Base-by-base conservation (phyloP, 2,888 invertebrate species). In the Allophyes oxyacanthae region DNA sequence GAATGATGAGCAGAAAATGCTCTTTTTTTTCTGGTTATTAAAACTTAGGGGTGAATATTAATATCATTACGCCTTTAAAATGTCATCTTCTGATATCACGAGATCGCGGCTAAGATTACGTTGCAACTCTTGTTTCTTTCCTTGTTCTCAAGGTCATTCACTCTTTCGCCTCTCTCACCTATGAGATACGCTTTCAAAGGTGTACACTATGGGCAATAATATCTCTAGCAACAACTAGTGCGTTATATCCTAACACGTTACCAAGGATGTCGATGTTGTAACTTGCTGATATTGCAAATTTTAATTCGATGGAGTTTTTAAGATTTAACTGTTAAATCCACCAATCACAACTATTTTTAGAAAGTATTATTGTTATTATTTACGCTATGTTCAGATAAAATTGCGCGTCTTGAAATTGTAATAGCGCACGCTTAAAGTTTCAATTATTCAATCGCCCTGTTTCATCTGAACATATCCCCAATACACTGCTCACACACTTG, bases 231-330 rank as follows among this genome's bases (percentile, higher is more conserved):
- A 13, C 37, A 42, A 38, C 13, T 30, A 63, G 38, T 53, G 59
- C 42, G 36, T 63, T 28, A 20, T 15, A 33, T 15, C 1, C 32
- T 55, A 55, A 51, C 8, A 36, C 28, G 25, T 30, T 37, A 15
- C 45, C 33, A 40, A 54, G 15, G 30, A 46, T 30, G 14, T 63
- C 56, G 40, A 38, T 62, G 30, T 57, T 34, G 6, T 11, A 46
- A 45, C 38, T 41, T 32, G 26, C 13, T 3, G 10, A 44, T 37
- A n/a, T 3, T 26, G 26, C 34, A 14, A 46, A 13, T 34, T 45
- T 10, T 33, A 52, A 26, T 70, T 70, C 42, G 64, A 64, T 66
- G 49, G 30, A 36, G 25, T 51, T 28, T 8, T 8, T 6, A 8
- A 28, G 28, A 28, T 28, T 28, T 6, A 8, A 28, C 7, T 28